Evolutionary conservation across 1,140 invertebrate species (phyloP), one percentile per base, ranked within the genome.

Genomic region (Oedothorax gibbosus): DNA sequence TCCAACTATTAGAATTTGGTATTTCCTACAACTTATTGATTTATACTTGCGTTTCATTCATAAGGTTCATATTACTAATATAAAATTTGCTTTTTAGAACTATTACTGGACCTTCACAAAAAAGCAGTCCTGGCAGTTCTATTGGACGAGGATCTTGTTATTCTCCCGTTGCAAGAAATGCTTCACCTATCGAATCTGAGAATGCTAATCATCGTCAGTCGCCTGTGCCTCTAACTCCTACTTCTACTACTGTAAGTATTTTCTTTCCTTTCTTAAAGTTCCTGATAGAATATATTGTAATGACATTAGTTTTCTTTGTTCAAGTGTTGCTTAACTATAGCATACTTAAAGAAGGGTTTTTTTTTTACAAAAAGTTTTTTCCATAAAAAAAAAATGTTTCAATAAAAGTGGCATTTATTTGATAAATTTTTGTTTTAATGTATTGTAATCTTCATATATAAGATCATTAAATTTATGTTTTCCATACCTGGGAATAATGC

Each of bases 141-240:
- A 84, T 84, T 57, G 81, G 81, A 9, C 75, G 72, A 20, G 81
- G 81, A 50, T 84, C 81, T 18, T 60, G 72, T 50, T 84, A 84
- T 68, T 84, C 81, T 20, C 81, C 81, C 0, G 56, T 64, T 66
- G 71, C 75, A 57, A 75, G 81, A 57, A 71, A 20, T 51, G 15
- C 56, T 60, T 84, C 81, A 14, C 81, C 81, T 10, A 73, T 73
- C 14, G 81, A 84, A 18, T 49, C 62, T 18, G 81, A 84, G 18
- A 76, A 35, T 75, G 76, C 62, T 54, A n/a, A n/a, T 5, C 66
- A 56, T 21, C 64, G 72, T 50, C 71, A 82, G 21, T 82, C 81
- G 18, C 81, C 81, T 75, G 72, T 84, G 21, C 60, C 81, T 75
- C 35, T 53, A 11, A 53, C 50, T 9, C 62, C 35, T 50, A 2